Percentiles rank a stretch among this genome's conserved stretches.
Conservation (phyloP, 2,888 invertebrate species). For the Podotricha telesiphe region DNA sequence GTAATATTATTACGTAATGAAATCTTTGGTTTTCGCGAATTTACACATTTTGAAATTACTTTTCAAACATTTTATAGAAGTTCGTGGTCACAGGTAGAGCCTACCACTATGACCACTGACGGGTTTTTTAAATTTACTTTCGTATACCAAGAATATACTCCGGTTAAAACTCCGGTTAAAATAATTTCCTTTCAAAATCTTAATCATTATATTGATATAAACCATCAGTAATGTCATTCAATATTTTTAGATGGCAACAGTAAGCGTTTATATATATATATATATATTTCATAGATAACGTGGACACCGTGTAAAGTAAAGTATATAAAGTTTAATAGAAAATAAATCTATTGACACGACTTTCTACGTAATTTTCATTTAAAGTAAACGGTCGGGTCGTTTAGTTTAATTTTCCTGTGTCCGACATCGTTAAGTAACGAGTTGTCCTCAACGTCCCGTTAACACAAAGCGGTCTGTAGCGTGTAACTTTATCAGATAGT, state of each 20-base stretch:
- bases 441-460: constrained; percentile 26
- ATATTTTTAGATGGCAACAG: not conserved
- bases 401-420: constrained; percentile 35
- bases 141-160: no score
- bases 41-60: no score
- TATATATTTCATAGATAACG: no score
- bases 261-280: not conserved
- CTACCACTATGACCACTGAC: no score
- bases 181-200: no score
- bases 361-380: constrained; percentile 11
- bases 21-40: no score
- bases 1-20: no score
- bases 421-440: constrained; percentile 32
- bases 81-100: no score
- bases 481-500: constrained; percentile 26
- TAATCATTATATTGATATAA: no score
- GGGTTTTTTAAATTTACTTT: no score
- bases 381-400: constrained; percentile 21
- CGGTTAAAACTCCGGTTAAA: no score
- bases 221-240: not conserved
- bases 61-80: no score
- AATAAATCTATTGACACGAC: constrained; percentile 4
- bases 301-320: not conserved
- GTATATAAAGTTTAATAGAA: not conserved
- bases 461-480: constrained; percentile 29